Percentiles rank a stretch among this genome's conserved stretches.
Evolutionary conservation across 2,797 vertebrate genomes (phyloP).

Genomic region (Sciurus vulgaris): DNA sequence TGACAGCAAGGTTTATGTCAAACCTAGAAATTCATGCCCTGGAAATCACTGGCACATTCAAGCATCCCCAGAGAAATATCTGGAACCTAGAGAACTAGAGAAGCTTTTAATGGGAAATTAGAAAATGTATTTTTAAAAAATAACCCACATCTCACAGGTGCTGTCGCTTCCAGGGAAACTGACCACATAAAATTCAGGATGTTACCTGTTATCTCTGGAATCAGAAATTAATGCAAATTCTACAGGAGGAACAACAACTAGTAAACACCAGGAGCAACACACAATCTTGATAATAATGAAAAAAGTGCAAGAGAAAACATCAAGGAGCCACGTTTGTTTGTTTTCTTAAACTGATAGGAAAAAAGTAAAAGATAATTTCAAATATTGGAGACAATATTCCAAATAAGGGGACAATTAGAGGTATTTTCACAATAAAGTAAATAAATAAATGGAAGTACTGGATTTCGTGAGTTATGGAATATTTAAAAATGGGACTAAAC

Average conservation of each 20-base stretch:
- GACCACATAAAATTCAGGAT: neutral
- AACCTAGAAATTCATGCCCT: neutral
- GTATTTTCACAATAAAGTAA: neutral
- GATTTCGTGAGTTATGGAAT: neutral
- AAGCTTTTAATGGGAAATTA: neutral
- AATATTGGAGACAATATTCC: neutral
- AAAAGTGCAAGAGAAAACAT: conserved; percentile 23
- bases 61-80: neutral
- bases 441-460: neutral
- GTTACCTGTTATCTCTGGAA: neutral
- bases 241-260: neutral
- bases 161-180: neutral
- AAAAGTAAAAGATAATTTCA: conserved; percentile 29
- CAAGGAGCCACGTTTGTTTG: neutral
- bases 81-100: neutral
- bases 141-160: neutral
- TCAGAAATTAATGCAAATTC: neutral
- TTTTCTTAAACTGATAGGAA: conserved; percentile 12
- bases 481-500: neutral
- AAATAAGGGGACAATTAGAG: neutral
- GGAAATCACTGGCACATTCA: neutral
- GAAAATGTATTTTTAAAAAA: neutral
- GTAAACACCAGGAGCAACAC: neutral
- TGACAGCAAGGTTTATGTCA: neutral
- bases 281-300: neutral